Conservation (phyloP, 2,113 vertebrate species). For the Alligator mississippiensis region DNA sequence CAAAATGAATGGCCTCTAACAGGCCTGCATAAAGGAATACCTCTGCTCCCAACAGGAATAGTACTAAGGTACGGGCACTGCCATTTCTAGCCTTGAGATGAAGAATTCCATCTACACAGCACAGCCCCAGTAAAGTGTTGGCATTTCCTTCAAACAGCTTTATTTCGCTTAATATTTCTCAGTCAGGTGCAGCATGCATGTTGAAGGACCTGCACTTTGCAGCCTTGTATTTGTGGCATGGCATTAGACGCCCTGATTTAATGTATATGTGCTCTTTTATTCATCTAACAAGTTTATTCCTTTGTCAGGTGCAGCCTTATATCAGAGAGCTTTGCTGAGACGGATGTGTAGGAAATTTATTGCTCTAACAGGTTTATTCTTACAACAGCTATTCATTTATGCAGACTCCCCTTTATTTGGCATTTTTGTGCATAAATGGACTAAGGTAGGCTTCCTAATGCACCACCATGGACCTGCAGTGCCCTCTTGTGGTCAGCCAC, state of each 20-base stretch:
- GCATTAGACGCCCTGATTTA: slow-evolving; percentile 37
- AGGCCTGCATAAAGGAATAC: not conserved
- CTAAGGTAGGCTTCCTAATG: not conserved
- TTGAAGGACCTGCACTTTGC: rapidly evolving
- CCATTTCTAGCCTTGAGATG: too few species aligned
- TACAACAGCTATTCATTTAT: slow-evolving; percentile 15
- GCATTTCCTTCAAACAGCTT: not conserved
- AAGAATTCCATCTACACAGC: too few species aligned
- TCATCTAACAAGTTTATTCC: slow-evolving; percentile 65
- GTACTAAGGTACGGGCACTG: rapidly evolving
- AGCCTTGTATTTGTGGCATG: not conserved
- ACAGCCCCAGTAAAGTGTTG: not conserved
- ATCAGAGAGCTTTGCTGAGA: slow-evolving; percentile 4
- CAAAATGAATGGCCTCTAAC: not conserved
- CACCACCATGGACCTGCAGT: slow-evolving; percentile 76
- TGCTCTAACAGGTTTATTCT: slow-evolving; percentile 39
- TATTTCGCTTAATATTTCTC: rapidly evolving
- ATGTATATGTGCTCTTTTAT: not conserved
- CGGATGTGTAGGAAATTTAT: slow-evolving; percentile 1
- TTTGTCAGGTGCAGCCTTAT: slow-evolving; percentile 40
- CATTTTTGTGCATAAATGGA: rapidly evolving
- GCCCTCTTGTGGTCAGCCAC: slow-evolving; percentile 82
- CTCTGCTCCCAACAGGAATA: not conserved
- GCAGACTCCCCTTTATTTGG: not conserved
- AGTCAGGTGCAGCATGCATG: rapidly evolving